phyloP scores from a whole-genome alignment of 2,113 vertebrate species.

The Semnornis frantzii region DNA sequence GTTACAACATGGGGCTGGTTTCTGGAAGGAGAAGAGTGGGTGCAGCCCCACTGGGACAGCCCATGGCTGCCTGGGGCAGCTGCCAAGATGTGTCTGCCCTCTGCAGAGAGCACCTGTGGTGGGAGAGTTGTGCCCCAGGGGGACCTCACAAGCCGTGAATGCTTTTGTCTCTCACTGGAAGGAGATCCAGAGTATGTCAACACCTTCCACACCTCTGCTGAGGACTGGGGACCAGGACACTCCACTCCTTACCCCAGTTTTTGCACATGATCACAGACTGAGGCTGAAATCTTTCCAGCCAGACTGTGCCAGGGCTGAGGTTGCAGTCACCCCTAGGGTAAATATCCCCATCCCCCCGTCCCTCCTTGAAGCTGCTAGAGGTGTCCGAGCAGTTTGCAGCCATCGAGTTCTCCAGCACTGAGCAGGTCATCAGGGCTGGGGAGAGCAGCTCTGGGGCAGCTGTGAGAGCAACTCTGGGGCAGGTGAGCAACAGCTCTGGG shows the following conservation, averaged over 20 bases:
- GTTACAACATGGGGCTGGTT: background rate
- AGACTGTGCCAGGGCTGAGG: background rate
- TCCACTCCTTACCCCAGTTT: background rate
- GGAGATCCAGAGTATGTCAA: background rate
- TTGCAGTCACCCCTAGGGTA: background rate
- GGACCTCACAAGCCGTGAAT: background rate
- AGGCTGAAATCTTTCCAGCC: background rate
- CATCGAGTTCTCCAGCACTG: accelerated
- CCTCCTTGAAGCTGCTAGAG: background rate
- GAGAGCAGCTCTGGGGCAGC: background rate
- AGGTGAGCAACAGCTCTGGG: too few relatives aligned
- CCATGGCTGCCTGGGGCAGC: background rate
- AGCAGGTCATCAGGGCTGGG: background rate
- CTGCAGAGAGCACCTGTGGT: background rate
- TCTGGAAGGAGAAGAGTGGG: background rate
- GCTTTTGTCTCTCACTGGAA: background rate
- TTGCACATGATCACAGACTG: background rate
- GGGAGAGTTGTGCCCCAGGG: background rate
- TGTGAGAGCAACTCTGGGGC: background rate
- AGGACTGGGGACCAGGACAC: background rate
- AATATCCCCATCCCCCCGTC: background rate
- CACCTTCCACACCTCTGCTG: background rate
- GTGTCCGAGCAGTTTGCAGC: background rate
- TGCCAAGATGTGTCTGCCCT: background rate
- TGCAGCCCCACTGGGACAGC: background rate